Percentiles rank a stretch among this genome's conserved stretches.
phyloP scores from a whole-genome alignment of 2,888 invertebrate species.

The Eupithecia pulchellata region DNA sequence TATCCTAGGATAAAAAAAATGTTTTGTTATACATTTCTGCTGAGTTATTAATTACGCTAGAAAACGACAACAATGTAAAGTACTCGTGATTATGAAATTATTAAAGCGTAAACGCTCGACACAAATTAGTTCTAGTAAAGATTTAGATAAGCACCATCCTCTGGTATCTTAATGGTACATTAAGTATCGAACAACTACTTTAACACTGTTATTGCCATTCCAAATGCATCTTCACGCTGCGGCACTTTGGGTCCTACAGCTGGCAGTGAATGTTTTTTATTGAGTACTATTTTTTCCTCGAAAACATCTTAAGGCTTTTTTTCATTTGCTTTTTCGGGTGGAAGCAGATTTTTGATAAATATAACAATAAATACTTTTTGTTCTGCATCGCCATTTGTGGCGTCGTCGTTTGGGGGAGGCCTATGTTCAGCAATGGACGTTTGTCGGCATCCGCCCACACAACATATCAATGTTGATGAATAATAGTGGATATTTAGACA shows the following conservation, averaged over 20 bases:
- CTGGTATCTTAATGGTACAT: background rate
- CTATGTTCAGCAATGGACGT: background rate
- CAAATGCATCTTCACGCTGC: background rate
- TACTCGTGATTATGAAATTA: slow-evolving; percentile 33
- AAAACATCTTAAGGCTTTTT: background rate
- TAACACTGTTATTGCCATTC: background rate
- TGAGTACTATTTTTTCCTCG: background rate
- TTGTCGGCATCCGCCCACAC: no score
- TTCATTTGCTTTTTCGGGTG: background rate
- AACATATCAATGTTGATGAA: no score
- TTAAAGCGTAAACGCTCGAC: slow-evolving; percentile 31
- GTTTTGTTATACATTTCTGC: no score
- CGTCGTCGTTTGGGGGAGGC: background rate
- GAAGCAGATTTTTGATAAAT: background rate
- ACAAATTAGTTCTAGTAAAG: slow-evolving; percentile 34
- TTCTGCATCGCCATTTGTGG: background rate
- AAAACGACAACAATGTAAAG: slow-evolving; percentile 26
- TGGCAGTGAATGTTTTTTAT: background rate
- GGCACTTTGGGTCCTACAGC: background rate
- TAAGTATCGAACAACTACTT: background rate
- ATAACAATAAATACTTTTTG: background rate
- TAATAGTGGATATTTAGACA: background rate
- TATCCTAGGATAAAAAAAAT: no score
- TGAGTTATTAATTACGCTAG: no score
- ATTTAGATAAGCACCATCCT: background rate